Evolutionary conservation across 1,140 invertebrate species (phyloP).

Genomic region (Andrena cerasifolii): DNA sequence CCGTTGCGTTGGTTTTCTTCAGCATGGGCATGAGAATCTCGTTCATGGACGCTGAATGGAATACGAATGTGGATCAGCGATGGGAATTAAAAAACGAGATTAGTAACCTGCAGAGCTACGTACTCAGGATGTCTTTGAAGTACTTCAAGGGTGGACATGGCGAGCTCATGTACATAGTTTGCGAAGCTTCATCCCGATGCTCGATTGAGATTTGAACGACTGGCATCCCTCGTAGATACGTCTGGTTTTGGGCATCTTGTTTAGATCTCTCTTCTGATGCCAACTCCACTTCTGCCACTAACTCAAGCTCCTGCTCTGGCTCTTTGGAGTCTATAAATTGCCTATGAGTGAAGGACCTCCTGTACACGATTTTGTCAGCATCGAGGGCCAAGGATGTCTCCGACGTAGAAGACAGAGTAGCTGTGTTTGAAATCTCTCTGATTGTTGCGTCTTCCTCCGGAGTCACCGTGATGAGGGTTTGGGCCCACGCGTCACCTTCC

Average conservation of each 20-base stretch:
- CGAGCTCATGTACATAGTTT: slow-evolving; percentile 65
- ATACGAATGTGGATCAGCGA: not conserved
- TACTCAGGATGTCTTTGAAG: slow-evolving; percentile 63
- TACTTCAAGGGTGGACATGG: slow-evolving; percentile 42
- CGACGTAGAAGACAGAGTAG: slow-evolving; percentile 39
- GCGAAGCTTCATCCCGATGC: slow-evolving; percentile 60
- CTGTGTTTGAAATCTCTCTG: slow-evolving; percentile 50
- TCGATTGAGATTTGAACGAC: slow-evolving; percentile 51
- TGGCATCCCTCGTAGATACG: slow-evolving; percentile 62
- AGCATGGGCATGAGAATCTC: slow-evolving; percentile 38
- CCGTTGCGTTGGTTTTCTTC: slow-evolving; percentile 36
- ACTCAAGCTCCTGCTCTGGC: not conserved
- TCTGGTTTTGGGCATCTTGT: slow-evolving; percentile 58
- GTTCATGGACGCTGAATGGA: slow-evolving; percentile 41
- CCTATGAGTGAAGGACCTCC: slow-evolving; percentile 35
- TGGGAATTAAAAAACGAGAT: not conserved
- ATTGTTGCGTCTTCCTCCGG: slow-evolving; percentile 62
- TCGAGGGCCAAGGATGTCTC: slow-evolving; percentile 38
- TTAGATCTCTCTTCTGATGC: too few species aligned
- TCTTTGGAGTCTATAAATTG: slow-evolving; percentile 54
- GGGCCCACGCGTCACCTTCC: slow-evolving; percentile 60
- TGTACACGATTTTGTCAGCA: slow-evolving; percentile 42
- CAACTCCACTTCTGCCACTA: not conserved
- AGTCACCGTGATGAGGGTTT: slow-evolving; percentile 63
- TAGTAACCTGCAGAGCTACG: not conserved